phyloP scores from a whole-genome alignment of 2,888 invertebrate genomes.

The Gryllus longicercus region DNA sequence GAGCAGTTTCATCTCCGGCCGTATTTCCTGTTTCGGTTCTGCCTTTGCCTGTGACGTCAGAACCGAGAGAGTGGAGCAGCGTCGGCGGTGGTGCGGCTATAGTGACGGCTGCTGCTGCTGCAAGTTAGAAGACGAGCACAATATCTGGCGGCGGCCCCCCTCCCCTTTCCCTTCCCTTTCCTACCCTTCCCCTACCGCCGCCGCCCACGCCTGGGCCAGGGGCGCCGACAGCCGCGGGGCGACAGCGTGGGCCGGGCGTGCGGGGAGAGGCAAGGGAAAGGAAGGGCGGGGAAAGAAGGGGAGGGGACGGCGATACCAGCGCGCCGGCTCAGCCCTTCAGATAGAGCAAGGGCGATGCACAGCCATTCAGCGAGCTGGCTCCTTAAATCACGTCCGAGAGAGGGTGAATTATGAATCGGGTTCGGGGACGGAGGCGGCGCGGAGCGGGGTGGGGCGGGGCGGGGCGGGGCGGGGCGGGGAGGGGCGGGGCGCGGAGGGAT shows the following conservation, averaged over 20 bases:
- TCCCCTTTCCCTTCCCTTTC: background rate
- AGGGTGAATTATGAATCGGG: slow-evolving; percentile 7
- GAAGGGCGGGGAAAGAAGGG: background rate
- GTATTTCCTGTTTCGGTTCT: slow-evolving; percentile 37
- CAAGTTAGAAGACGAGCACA: slow-evolving; percentile 17
- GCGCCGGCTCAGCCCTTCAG: background rate
- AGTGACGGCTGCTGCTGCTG: background rate
- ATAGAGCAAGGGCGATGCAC: background rate
- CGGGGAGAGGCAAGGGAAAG: background rate
- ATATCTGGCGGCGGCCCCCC: background rate
- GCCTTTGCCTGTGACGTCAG: slow-evolving; percentile 23
- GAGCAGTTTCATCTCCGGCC: slow-evolving; percentile 37
- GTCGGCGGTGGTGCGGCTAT: slow-evolving; percentile 1
- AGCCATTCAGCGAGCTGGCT: slow-evolving; percentile 8
- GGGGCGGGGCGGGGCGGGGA: no score
- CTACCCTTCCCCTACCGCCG: background rate
- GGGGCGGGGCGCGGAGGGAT: no score
- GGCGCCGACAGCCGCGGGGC: background rate
- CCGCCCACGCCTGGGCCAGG: background rate
- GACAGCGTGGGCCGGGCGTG: background rate
- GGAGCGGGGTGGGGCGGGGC: no score
- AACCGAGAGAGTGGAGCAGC: slow-evolving; percentile 9
- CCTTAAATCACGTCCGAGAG: slow-evolving; percentile 17
- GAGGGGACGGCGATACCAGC: slow-evolving; percentile 12
- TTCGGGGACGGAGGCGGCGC: background rate